A percentile compares a stretch with the other conserved stretches of the same genome.
These are phyloP conservation scores for Drosophila tropicalis DNA, from an alignment of 1,140 invertebrate genomes.

Conservation along the genomic window DNA sequence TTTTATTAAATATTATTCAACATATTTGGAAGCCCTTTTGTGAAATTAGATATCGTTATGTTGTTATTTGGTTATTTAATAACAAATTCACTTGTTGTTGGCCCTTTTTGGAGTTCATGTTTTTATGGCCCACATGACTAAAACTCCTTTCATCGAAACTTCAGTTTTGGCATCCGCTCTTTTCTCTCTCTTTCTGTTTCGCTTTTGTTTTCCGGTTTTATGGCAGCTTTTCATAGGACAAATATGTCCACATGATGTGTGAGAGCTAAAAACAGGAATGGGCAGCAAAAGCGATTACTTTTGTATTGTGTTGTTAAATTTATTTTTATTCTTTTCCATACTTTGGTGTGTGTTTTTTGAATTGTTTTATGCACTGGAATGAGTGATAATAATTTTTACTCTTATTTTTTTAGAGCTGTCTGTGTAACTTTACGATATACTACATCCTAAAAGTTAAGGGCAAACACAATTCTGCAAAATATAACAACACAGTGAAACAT, in stretches of 20 bases:
- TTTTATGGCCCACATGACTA: constrained; percentile 51
- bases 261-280: neutral
- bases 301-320: constrained; percentile 12
- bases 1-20: constrained; percentile 61
- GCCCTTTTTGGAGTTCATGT: constrained; percentile 33
- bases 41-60: constrained; percentile 75
- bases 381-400: constrained; percentile 6
- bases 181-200: neutral
- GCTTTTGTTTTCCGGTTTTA: neutral
- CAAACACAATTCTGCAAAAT: neutral
- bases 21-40: constrained; percentile 29
- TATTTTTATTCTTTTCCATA: constrained; percentile 3
- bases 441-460: neutral
- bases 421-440: neutral
- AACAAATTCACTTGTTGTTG: constrained; percentile 67
- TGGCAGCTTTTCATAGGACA: constrained; percentile 12
- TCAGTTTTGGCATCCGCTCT: neutral
- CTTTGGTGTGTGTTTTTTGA: constrained; percentile 4
- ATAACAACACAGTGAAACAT: neutral
- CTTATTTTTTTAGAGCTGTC: constrained; percentile 9
- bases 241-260: constrained; percentile 4
- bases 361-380: constrained; percentile 15
- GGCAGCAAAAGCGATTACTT: neutral
- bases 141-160: constrained; percentile 9
- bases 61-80: constrained; percentile 67